phyloP scores from a whole-genome alignment of 1,140 invertebrate species.

The Pseudachorutes palmiensis region DNA sequence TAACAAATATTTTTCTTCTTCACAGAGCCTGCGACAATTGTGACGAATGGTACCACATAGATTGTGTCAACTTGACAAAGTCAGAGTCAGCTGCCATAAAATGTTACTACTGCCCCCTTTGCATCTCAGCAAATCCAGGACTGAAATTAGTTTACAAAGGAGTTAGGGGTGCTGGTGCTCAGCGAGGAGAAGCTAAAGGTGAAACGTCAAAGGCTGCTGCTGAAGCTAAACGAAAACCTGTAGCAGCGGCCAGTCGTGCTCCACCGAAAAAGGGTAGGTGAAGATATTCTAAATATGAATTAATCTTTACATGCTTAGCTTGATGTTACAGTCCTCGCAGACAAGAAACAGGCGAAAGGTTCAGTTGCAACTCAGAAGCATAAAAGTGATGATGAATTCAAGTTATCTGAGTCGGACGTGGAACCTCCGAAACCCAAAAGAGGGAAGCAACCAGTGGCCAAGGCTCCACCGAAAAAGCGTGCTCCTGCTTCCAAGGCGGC shows the following conservation, averaged over 20 bases:
- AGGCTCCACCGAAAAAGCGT: too few species aligned
- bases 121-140: conserved; percentile 69
- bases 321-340: background rate
- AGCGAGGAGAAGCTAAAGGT: background rate
- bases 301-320: background rate
- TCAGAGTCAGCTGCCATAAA: conserved; percentile 86
- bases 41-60: conserved; percentile 98
- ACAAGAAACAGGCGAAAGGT: too few species aligned
- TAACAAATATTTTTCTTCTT: conserved; percentile 39
- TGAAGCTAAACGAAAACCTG: conserved; percentile 24
- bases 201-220: background rate
- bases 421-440: too few species aligned
- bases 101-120: conserved; percentile 82
- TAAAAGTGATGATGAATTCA: background rate
- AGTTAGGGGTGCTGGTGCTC: background rate
- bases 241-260: background rate
- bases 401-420: background rate
- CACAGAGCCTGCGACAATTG: conserved; percentile 90
- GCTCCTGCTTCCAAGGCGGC: too few species aligned
- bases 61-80: conserved; percentile 91
- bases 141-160: conserved; percentile 67
- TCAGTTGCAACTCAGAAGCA: too few species aligned
- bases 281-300: conserved; percentile 17
- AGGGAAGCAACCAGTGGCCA: background rate
- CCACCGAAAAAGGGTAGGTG: background rate